phyloP scores from a whole-genome alignment of 2,888 invertebrate genomes.

The Sphecodes monilicornis region DNA sequence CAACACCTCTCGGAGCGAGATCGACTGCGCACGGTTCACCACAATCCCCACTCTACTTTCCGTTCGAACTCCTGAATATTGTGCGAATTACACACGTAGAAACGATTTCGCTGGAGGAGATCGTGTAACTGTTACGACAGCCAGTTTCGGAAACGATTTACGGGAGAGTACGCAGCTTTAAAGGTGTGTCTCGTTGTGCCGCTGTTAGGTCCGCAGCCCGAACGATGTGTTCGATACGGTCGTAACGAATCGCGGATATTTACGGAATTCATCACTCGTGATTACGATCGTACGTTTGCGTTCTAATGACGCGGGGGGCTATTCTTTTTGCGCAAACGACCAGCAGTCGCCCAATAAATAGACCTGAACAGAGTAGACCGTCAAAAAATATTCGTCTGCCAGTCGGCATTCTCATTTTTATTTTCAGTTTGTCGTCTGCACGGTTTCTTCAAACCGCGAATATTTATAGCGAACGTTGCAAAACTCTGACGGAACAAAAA shows the following conservation, averaged over 20 bases:
- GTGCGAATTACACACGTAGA: slow-evolving; percentile 43
- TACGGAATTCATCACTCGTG: slow-evolving; percentile 28
- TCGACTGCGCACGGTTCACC: slow-evolving; percentile 33
- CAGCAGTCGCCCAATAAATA: neutral
- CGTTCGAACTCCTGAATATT: slow-evolving; percentile 43
- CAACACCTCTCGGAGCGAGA: slow-evolving; percentile 38
- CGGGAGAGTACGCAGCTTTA: slow-evolving; percentile 13
- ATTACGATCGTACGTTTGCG: slow-evolving; percentile 35
- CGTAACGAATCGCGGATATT: slow-evolving; percentile 29
- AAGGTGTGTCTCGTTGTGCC: slow-evolving; percentile 18
- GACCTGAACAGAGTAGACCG: neutral
- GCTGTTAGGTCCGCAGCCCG: slow-evolving; percentile 3
- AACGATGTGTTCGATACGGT: slow-evolving; percentile 11
- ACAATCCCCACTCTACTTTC: slow-evolving; percentile 43
- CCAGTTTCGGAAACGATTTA: slow-evolving; percentile 22
- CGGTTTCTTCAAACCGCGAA: neutral
- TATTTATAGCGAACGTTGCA: neutral
- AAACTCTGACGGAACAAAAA: neutral
- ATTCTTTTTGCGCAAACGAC: slow-evolving; percentile 15
- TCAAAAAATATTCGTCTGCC: neutral
- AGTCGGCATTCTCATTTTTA: neutral
- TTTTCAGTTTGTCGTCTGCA: slow-evolving; percentile 5
- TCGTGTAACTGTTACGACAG: slow-evolving; percentile 21
- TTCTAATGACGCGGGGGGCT: slow-evolving; percentile 3
- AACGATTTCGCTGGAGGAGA: slow-evolving; percentile 32